Evolutionary conservation across 2,113 vertebrate species (phyloP).

Genomic region (Piprites chloris): DNA sequence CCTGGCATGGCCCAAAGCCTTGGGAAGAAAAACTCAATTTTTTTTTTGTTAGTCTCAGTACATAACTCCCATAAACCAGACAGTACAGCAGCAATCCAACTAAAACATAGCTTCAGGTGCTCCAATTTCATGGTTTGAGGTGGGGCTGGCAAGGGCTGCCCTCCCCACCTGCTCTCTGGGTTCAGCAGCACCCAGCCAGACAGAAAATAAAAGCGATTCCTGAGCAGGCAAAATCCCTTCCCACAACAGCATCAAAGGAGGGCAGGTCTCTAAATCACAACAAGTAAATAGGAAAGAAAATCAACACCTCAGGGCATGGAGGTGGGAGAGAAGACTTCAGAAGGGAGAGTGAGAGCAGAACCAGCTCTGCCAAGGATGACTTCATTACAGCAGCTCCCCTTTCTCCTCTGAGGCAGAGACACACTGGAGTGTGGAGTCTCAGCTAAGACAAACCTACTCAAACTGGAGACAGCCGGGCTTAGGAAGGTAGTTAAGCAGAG

Average conservation of each 20-base stretch:
- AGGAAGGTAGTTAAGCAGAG: not conserved
- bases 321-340: slow-evolving; percentile 23
- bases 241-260: slow-evolving; percentile 28
- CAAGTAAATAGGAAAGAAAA: slow-evolving; percentile 27
- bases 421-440: rapidly evolving
- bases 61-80: not conserved
- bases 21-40: not conserved
- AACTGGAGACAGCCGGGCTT: not conserved
- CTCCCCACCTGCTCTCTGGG: not conserved
- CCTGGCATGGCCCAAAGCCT: not conserved
- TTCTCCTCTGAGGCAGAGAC: not conserved
- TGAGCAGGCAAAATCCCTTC: not conserved
- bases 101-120: slow-evolving; percentile 42
- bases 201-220: not conserved
- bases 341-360: not conserved
- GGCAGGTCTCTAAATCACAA: not conserved
- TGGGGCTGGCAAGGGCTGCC: slow-evolving; percentile 34
- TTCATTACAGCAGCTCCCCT: not conserved
- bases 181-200: not conserved
- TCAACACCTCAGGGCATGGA: not conserved
- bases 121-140: not conserved
- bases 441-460: not conserved
- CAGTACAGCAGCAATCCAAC: not conserved
- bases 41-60: not conserved
- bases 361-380: not conserved